phyloP scores from a whole-genome alignment of 1,140 invertebrate species.

The Nasonia longicornis region DNA sequence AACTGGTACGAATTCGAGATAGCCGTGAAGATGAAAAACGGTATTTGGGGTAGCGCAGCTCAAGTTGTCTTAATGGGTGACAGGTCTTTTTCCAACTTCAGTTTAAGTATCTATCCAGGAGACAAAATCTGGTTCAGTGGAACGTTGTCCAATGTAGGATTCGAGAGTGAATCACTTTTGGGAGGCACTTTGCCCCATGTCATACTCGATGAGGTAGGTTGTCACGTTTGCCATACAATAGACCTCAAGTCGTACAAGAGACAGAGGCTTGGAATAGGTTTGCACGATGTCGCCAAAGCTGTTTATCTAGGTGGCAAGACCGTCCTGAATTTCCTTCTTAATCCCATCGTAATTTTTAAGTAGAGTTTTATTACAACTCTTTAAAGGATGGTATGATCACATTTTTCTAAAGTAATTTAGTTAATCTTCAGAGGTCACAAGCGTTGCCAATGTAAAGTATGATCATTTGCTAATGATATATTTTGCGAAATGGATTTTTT shows the following conservation, averaged over 20 bases:
- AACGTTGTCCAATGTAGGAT: slow-evolving; percentile 66
- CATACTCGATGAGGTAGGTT: slow-evolving; percentile 75
- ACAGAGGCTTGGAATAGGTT: slow-evolving; percentile 62
- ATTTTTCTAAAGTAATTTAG: not conserved
- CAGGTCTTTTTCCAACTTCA: slow-evolving; percentile 80
- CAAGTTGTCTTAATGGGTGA: slow-evolving; percentile 74
- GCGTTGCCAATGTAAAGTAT: too few relatives aligned
- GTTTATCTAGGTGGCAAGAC: slow-evolving; percentile 77
- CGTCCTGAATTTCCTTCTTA: slow-evolving; percentile 80
- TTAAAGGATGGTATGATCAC: not conserved
- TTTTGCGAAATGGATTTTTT: not conserved
- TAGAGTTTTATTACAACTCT: slow-evolving; percentile 56
- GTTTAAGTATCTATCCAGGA: slow-evolving; percentile 73
- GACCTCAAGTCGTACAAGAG: slow-evolving; percentile 70
- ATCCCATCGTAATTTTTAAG: slow-evolving; percentile 81
- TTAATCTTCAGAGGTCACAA: not conserved
- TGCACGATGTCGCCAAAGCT: slow-evolving; percentile 70
- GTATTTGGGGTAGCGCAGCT: slow-evolving; percentile 74
- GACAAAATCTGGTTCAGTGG: slow-evolving; percentile 83
- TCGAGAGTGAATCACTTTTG: slow-evolving; percentile 67
- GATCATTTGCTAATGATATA: too few relatives aligned
- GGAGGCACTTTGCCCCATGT: slow-evolving; percentile 72
- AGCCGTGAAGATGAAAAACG: slow-evolving; percentile 76
- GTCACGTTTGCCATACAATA: slow-evolving; percentile 74
- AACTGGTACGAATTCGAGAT: slow-evolving; percentile 81